Conservation (phyloP, 2,797 vertebrate genomes). For the Melanotaenia maccullochi region DNA sequence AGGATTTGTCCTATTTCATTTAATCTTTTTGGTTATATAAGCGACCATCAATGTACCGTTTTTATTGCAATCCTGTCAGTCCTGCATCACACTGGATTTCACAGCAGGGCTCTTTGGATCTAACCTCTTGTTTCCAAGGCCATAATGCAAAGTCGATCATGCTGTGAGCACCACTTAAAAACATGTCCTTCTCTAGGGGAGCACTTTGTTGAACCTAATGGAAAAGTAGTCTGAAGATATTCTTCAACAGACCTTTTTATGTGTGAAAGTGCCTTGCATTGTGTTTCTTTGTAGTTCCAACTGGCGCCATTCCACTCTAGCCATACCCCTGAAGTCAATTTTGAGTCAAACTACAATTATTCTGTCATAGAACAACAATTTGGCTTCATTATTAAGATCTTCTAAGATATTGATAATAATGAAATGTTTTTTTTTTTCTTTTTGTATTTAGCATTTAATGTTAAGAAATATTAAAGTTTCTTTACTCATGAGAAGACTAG, state of each 20-base stretch:
- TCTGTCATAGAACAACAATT: too few species aligned
- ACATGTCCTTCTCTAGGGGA: not conserved
- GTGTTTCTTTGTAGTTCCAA: not conserved
- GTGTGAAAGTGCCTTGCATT: not conserved
- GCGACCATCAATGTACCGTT: conserved; percentile 32
- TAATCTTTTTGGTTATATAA: conserved; percentile 40
- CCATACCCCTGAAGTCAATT: not conserved
- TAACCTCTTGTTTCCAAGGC: not conserved
- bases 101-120: not conserved
- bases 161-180: too few species aligned
- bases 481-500: too few species aligned
- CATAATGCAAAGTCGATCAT: not conserved
- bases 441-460: too few species aligned
- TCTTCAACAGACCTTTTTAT: not conserved
- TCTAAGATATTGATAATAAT: too few species aligned
- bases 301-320: not conserved
- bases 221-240: not conserved
- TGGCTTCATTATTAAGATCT: too few species aligned
- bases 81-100: conserved; percentile 8
- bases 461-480: too few species aligned
- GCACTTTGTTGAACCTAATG: not conserved
- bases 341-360: not conserved
- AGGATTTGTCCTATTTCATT: conserved; percentile 38
- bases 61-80: conserved; percentile 20
- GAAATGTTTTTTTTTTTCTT: too few species aligned